phyloP scores from a whole-genome alignment of 1,140 invertebrate genomes.

The Melitaea cinxia region DNA sequence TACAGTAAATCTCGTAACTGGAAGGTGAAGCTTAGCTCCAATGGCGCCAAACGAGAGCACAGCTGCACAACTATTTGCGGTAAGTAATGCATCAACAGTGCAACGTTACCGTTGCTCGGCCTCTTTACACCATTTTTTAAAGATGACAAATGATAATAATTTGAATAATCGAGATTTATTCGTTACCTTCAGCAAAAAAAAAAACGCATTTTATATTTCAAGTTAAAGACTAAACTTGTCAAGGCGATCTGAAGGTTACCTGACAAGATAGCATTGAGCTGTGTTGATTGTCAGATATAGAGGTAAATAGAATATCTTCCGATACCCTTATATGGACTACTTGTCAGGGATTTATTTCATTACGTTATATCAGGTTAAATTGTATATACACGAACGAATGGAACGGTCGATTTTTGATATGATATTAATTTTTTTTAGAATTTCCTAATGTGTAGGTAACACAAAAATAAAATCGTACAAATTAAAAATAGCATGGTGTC shows the following conservation, averaged over 20 bases:
- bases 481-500: too few relatives aligned
- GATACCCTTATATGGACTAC: conserved; percentile 1
- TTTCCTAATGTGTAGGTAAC: too few relatives aligned
- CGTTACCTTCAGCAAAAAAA: background rate
- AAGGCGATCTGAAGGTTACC: conserved; percentile 1
- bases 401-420: too few relatives aligned
- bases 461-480: too few relatives aligned
- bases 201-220: background rate
- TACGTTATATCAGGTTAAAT: background rate
- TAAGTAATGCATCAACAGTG: conserved; percentile 26
- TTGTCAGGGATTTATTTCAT: background rate
- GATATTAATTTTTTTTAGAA: too few relatives aligned
- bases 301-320: background rate
- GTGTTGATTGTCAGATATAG: background rate
- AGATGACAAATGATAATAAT: conserved; percentile 1
- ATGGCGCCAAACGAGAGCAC: conserved; percentile 37
- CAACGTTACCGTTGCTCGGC: conserved; percentile 31
- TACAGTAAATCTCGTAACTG: background rate
- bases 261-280: background rate
- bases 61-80: conserved; percentile 57
- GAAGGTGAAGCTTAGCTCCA: background rate
- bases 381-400: background rate
- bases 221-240: background rate
- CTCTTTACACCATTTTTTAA: conserved; percentile 41
- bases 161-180: background rate